Percentiles rank a stretch among this genome's conserved stretches.
Conservation (phyloP, 2,888 invertebrate species). For the Eilema caniola region DNA sequence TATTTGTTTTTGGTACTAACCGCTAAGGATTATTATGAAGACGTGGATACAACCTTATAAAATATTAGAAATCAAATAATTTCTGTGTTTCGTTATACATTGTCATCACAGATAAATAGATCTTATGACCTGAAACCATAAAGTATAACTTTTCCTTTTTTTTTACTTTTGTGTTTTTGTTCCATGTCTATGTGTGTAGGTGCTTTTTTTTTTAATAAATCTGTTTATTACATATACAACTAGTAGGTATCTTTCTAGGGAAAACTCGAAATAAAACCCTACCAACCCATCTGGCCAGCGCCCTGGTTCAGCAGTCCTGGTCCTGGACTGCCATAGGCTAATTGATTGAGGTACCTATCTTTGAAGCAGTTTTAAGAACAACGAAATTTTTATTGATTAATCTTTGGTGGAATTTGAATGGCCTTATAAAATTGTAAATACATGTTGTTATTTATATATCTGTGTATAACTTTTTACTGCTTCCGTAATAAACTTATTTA, state of each 20-base stretch:
- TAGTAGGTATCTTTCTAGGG: no score
- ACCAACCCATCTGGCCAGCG: no score
- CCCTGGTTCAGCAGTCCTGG: no score
- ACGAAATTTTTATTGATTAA: not conserved
- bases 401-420: not conserved
- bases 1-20: not conserved
- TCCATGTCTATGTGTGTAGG: not conserved
- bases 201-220: not conserved
- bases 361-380: no score
- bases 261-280: no score
- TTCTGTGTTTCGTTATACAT: no score
- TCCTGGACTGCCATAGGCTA: no score
- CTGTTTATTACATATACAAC: no score
- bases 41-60: no score
- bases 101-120: not conserved
- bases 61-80: no score
- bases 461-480: not conserved
- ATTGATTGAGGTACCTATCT: no score
- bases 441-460: not conserved
- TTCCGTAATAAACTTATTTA: not conserved
- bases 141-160: not conserved
- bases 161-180: not conserved
- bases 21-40: no score
- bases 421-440: not conserved
- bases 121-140: not conserved